These are phyloP conservation scores for Heterodera carotae DNA, from an alignment of 1,140 invertebrate genomes.

Conservation along the genomic window DNA sequence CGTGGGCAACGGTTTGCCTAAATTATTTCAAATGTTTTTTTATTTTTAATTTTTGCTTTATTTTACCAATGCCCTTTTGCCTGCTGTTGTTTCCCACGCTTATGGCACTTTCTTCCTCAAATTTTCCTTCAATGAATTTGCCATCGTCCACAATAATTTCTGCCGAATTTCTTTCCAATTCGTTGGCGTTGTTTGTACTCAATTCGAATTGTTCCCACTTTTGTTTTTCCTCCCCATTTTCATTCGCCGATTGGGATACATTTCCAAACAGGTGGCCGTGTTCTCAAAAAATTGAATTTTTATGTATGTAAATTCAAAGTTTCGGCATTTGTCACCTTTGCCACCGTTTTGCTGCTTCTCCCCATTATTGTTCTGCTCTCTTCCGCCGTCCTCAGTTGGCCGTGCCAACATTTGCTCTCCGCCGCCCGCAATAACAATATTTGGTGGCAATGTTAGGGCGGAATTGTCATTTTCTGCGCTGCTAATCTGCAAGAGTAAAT, in stretches of 20 bases:
- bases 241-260: neutral
- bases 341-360: neutral
- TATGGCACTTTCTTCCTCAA: conserved; percentile 10
- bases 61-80: conserved; percentile 11
- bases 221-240: neutral
- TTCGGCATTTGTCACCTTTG: neutral
- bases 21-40: neutral
- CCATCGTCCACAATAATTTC: neutral
- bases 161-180: conserved; percentile 1
- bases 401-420: neutral
- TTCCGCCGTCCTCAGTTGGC: neutral
- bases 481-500: neutral
- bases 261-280: neutral
- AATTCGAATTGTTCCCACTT: conserved; percentile 13
- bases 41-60: neutral
- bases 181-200: conserved; percentile 4
- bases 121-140: neutral
- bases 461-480: conserved; percentile 32
- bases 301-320: neutral
- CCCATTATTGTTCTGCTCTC: neutral
- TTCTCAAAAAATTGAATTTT: neutral
- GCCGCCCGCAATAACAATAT: conserved; percentile 53
- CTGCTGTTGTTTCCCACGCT: conserved; percentile 19
- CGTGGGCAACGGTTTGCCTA: conserved; percentile 42
- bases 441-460: conserved; percentile 54